Conservation (phyloP, 1,140 invertebrate species). For the Hesperophylax magnus region DNA sequence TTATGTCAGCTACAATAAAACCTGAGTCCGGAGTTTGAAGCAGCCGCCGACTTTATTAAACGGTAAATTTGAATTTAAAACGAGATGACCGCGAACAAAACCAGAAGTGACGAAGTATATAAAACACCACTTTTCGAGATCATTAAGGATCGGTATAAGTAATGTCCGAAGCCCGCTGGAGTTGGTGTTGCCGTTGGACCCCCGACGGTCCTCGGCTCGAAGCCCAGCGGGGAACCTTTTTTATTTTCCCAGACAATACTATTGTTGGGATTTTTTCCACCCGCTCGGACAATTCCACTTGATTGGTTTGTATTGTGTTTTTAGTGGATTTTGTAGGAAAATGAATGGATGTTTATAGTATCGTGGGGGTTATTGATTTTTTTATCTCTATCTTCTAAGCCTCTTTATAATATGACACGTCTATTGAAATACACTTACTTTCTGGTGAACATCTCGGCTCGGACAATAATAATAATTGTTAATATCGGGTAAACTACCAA, state of each 20-base stretch:
- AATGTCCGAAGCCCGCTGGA: slow-evolving; percentile 38
- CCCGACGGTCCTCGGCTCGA: slow-evolving; percentile 27
- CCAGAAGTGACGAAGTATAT: slow-evolving; percentile 58
- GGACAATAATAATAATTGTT: neutral
- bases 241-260: slow-evolving; percentile 30
- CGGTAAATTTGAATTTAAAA: slow-evolving; percentile 52
- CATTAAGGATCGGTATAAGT: slow-evolving; percentile 50
- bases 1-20: neutral
- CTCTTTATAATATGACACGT: neutral
- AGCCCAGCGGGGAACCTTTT: slow-evolving; percentile 19
- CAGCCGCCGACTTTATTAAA: slow-evolving; percentile 32
- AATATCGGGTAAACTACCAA: neutral
- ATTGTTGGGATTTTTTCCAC: slow-evolving; percentile 30
- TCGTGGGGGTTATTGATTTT: slow-evolving; percentile 21
- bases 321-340: slow-evolving; percentile 45
- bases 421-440: slow-evolving; percentile 13
- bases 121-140: slow-evolving; percentile 55
- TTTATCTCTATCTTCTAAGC: neutral
- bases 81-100: slow-evolving; percentile 48
- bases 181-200: slow-evolving; percentile 40
- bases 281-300: slow-evolving; percentile 26
- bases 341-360: slow-evolving; percentile 34
- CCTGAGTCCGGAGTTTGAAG: neutral
- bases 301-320: slow-evolving; percentile 50
- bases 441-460: neutral